A percentile compares a stretch with the other conserved stretches of the same genome.
Conservation (phyloP, 2,113 vertebrate species). For the Chunga burmeisteri region DNA sequence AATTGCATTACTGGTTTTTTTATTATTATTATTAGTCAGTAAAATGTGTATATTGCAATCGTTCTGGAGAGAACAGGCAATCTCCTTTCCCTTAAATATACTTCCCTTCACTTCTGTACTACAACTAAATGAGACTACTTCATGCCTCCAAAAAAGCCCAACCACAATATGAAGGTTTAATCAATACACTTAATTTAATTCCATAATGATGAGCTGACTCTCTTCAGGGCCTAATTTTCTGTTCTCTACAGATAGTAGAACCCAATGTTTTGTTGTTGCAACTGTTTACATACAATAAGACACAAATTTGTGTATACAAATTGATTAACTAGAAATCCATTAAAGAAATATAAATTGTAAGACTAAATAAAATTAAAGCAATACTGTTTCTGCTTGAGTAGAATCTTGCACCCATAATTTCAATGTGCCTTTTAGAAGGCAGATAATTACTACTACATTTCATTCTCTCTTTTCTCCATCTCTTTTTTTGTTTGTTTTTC, state of each 20-base stretch:
- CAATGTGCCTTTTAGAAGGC: not conserved
- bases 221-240: constrained; percentile 7
- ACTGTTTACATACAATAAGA: not conserved
- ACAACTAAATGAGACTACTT: not conserved
- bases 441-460: not conserved
- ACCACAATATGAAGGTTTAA: not conserved
- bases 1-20: not conserved
- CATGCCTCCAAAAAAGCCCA: not conserved
- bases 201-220: not conserved
- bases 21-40: not conserved
- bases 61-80: not conserved
- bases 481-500: not conserved
- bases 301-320: not conserved
- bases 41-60: not conserved
- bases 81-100: not conserved
- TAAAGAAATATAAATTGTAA: not conserved
- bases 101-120: not conserved
- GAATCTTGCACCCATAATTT: not conserved
- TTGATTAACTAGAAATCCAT: not conserved
- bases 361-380: not conserved
- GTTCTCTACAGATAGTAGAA: not conserved
- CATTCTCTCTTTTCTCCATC: not conserved
- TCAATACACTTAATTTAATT: constrained; percentile 40
- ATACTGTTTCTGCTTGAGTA: not conserved
- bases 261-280: not conserved